These are phyloP conservation scores for Noctua fimbriata DNA, from an alignment of 2,888 invertebrate genomes.

Conservation along the genomic window DNA sequence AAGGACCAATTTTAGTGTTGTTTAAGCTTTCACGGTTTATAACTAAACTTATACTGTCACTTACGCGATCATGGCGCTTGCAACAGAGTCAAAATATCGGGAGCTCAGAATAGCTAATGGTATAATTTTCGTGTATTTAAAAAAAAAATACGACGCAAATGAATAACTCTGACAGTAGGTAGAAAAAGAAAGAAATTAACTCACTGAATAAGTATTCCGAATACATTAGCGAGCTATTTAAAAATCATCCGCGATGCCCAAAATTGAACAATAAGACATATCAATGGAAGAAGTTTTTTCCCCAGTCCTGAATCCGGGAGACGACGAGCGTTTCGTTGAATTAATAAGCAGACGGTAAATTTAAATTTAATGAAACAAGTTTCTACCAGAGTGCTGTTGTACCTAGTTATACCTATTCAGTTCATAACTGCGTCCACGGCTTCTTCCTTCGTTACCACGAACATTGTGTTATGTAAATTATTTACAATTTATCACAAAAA, in stretches of 20 bases:
- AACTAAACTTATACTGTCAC: no score
- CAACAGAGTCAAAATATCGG: no score
- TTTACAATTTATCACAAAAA: constrained; percentile 67
- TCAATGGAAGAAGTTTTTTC: constrained; percentile 75
- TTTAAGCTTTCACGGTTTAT: no score
- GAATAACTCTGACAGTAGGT: constrained; percentile 23
- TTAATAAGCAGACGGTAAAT: constrained; percentile 86
- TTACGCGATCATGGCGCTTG: no score
- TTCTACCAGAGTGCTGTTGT: constrained; percentile 77
- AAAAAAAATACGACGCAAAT: constrained; percentile 14
- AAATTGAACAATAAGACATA: constrained; percentile 76
- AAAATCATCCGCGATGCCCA: constrained; percentile 65
- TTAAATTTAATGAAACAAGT: constrained; percentile 88
- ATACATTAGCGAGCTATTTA: constrained; percentile 61
- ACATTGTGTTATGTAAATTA: constrained; percentile 78
- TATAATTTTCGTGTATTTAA: background rate
- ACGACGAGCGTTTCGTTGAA: constrained; percentile 81
- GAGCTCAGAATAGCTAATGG: no score
- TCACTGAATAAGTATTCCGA: constrained; percentile 56
- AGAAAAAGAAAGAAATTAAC: constrained; percentile 41
- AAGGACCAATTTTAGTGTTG: background rate
- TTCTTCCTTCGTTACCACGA: constrained; percentile 71
- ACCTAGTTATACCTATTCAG: constrained; percentile 77
- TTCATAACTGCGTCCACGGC: constrained; percentile 74
- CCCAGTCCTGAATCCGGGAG: constrained; percentile 73